Base-by-base conservation (phyloP, 2,797 vertebrate species). In the Catharus ustulatus region DNA sequence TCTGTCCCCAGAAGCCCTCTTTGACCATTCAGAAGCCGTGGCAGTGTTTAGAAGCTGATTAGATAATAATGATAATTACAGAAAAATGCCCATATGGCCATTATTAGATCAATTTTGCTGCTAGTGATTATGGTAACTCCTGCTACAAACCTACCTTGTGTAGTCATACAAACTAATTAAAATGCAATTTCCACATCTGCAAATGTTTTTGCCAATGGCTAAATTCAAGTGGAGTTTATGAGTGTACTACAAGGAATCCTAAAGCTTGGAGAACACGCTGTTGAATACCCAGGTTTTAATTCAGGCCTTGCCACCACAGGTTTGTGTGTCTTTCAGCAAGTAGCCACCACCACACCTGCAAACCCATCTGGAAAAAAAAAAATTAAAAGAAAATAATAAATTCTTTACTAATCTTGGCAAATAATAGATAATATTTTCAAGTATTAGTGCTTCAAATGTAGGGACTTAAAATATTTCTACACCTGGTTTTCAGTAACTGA, bases 31-130 rank as follows among this genome's bases (percentile, higher is more conserved):
- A 89, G 88, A 81, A 93, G 24, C 36, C 38, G 29, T 49, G 79
- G n/a, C 34, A 87, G 52, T 89, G 69, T 84, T 95, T 92, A 94
- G 75, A 93, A 90, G 23, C 63, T 95, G 87, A 94, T 96, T 96
- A 94, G 82, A 90, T 96, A 96, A 93, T 95, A 96, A 96, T 67
- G 91, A 91, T 95, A 95, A 93, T 96, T 94, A 84, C 66, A 92
- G 90, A 78, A 96, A 94, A 94, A 94, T 85, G 68, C 72, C 87
- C 87, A 96, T 74, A 92, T 95, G 96, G 75, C 54, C 83, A 94
- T 94, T 95, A 89, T 84, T 95, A 74, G 84, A 84, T 89, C 82
- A 90, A 38, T 95, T 96, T 95, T 96, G 40, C 69, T 92, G 57
- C 48, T 52, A 92, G 89, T 74, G 93, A 96, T 97, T 96, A 94